Conservation (phyloP, 2,113 vertebrate species). For the Callopanchax toddi region DNA sequence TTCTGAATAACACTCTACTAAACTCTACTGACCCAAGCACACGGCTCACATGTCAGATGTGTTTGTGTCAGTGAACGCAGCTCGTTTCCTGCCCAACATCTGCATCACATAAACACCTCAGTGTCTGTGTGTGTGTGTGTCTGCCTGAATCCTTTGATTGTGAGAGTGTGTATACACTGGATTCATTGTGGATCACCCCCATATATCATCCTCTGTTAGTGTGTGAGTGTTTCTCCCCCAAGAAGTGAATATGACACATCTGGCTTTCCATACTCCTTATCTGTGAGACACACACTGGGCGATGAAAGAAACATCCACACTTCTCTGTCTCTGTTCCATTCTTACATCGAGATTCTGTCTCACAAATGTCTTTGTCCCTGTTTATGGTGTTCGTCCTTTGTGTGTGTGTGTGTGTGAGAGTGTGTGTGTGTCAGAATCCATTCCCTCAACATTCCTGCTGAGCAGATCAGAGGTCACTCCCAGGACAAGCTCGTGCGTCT, state of each 20-base stretch:
- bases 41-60: conserved; percentile 40
- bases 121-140: conserved; percentile 24
- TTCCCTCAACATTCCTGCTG: conserved; percentile 66
- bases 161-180: conserved; percentile 52
- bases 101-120: conserved; percentile 68
- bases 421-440: conserved; percentile 36
- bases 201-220: conserved; percentile 53
- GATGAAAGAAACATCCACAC: background rate
- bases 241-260: conserved; percentile 11
- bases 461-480: conserved; percentile 67
- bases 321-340: too few species aligned
- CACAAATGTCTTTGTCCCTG: too few species aligned
- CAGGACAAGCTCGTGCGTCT: conserved; percentile 56
- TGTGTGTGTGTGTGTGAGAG: conserved; percentile 34
- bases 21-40: background rate
- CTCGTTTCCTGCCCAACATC: conserved; percentile 67
- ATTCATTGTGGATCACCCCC: conserved; percentile 48
- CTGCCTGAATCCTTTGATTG: conserved; percentile 47
- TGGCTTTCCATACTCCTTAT: conserved; percentile 7
- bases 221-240: conserved; percentile 7
- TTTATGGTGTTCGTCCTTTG: conserved; percentile 16
- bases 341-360: too few species aligned
- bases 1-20: conserved; percentile 20
- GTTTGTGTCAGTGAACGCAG: conserved; percentile 53
- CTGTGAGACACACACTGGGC: background rate